Evolutionary conservation across 2,888 invertebrate species (phyloP), one percentile per base, ranked within the genome.

Genomic region (Stenotaenia linearis): DNA sequence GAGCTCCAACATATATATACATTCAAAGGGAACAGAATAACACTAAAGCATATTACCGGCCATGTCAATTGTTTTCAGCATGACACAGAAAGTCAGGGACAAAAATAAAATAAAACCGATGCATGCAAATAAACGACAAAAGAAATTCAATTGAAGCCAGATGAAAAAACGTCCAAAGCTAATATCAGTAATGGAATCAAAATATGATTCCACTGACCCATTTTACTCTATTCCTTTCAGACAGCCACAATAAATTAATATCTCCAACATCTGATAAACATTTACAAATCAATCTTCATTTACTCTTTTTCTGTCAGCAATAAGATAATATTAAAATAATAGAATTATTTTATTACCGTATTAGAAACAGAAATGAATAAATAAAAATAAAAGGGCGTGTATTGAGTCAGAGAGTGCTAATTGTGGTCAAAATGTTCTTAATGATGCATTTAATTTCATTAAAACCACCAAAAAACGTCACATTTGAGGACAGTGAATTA

Each of bases 361-460:
- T 18, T 45, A 18, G 4, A 45, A 37, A 15, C 5, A 45, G n/a
- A 61, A 23, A 61, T 25, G 23, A 61, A 61, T 61, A 28, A 23
- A 61, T 23, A 61, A 61, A 61, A 23, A 61, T 23, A 61, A 61
- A 61, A 25, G 61, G 61, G 61, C 28, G 61, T 61, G 61, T 25
- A 40, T 56, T 61, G 21, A 61, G 61, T 28, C 61, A 61, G 25
- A 25, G 61, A 3, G 61, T 15, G 61, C 61, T 61, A 61, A 61
- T 61, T 61, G 61, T 61, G 61, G 61, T 61, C 61, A 61, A 61
- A 61, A 61, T 61, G 61, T 61, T 61, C 61, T 61, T 61, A 61
- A 61, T 61, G 61, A 61, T 61, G 61, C 61, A 25, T 61, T 61
- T 61, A 61, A 61, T 61, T 23, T 61, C 61, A 61, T 61, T 61